These are phyloP conservation scores for Aporrectodea caliginosa DNA, from an alignment of 1,140 invertebrate species.

Conservation along the genomic window DNA sequence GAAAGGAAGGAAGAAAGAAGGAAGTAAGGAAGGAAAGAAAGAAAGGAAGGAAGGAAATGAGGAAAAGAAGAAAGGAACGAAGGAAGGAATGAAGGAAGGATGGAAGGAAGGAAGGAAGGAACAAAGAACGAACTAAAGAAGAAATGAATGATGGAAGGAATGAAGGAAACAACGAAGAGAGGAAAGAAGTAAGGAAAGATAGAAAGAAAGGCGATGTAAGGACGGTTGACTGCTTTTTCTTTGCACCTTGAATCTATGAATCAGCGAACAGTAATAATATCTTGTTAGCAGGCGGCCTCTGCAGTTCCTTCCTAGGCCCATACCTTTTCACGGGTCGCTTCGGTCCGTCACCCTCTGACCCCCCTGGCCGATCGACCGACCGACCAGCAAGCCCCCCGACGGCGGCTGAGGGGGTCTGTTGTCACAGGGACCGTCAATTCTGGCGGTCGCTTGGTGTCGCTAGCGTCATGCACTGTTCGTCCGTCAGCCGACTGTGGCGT, in stretches of 20 bases:
- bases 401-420: too few species aligned
- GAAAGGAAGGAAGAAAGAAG: not conserved
- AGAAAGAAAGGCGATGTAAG: constrained; percentile 7
- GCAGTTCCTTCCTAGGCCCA: not conserved
- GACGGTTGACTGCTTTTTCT: not conserved
- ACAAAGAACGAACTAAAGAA: constrained; percentile 5
- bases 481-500: too few species aligned
- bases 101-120: not conserved
- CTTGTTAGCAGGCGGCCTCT: not conserved
- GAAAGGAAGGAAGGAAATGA: not conserved
- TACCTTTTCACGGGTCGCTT: not conserved
- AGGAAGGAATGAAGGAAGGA: constrained; percentile 6
- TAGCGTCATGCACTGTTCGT: too few species aligned
- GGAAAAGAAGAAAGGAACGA: not conserved
- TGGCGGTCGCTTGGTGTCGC: too few species aligned
- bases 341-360: too few species aligned
- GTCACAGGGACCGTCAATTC: too few species aligned
- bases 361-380: too few species aligned
- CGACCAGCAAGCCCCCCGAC: too few species aligned
- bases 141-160: constrained; percentile 13
- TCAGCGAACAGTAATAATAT: not conserved
- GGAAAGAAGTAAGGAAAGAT: constrained; percentile 8
- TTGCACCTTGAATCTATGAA: not conserved
- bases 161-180: constrained; percentile 8
- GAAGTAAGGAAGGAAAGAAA: not conserved